These are phyloP conservation scores for Volucella bombylans DNA, from an alignment of 2,888 invertebrate species.

Conservation along the genomic window DNA sequence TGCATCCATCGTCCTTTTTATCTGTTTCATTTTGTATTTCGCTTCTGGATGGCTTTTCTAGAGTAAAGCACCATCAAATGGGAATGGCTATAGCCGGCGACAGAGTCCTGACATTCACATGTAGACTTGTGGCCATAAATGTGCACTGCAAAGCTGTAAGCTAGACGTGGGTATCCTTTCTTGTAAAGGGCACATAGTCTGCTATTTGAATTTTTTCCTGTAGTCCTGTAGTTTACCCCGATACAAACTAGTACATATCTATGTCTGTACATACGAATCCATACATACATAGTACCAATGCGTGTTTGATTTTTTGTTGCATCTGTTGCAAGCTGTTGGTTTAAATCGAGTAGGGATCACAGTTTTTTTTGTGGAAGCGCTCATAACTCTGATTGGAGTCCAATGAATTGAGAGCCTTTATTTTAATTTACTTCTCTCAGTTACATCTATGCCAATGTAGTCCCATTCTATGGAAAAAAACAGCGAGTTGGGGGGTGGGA, in stretches of 20 bases:
- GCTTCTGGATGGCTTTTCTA: constrained; percentile 24
- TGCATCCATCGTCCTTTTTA: constrained; percentile 21
- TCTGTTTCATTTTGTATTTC: constrained; percentile 8
- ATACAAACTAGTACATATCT: background rate
- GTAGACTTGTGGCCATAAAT: constrained; percentile 12
- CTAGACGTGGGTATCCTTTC: constrained; percentile 23
- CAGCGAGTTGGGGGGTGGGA: background rate
- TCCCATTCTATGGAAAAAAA: background rate
- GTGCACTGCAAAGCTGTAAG: background rate
- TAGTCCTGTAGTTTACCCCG: background rate
- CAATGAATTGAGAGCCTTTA: constrained; percentile 53
- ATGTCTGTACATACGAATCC: too few relatives aligned
- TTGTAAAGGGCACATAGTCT: background rate
- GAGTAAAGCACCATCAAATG: constrained; percentile 19
- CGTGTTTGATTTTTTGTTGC: constrained; percentile 14
- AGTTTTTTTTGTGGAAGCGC: constrained; percentile 42
- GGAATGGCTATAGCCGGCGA: background rate
- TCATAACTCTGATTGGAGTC: constrained; percentile 38
- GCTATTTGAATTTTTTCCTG: constrained; percentile 1
- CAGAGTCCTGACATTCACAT: constrained; percentile 12
- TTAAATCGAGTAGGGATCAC: constrained; percentile 41
- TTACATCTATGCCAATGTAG: constrained; percentile 13
- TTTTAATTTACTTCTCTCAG: constrained; percentile 19
- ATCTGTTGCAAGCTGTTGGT: constrained; percentile 36
- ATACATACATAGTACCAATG: background rate